phyloP scores from a whole-genome alignment of 2,888 invertebrate genomes.

The Idaea dimidiata region DNA sequence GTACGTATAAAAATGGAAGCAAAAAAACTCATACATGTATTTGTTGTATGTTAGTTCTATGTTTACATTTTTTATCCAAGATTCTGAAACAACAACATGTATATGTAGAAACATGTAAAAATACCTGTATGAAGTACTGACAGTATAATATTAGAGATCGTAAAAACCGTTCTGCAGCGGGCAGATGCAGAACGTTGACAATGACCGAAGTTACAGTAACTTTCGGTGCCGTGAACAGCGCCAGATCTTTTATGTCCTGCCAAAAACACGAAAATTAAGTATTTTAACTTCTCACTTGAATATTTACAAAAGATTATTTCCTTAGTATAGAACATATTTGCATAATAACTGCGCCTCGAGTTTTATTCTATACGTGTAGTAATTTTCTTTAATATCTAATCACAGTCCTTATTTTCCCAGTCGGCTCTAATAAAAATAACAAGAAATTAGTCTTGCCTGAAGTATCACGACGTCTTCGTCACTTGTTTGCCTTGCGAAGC shows the following conservation, averaged over 20 bases:
- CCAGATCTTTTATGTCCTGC: constrained; percentile 82
- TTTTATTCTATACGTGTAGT: no score
- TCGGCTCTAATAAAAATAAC: no score
- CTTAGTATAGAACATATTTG: no score
- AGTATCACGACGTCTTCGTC: constrained; percentile 69
- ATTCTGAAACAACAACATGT: no score
- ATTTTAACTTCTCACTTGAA: no score
- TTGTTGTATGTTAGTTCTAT: no score
- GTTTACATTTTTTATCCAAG: no score
- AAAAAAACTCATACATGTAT: no score
- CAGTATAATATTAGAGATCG: constrained; percentile 81
- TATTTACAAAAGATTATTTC: neutral
- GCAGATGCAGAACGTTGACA: constrained; percentile 74
- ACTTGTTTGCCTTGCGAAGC: constrained; percentile 65
- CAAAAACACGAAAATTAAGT: constrained; percentile 9
- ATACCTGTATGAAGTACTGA: constrained; percentile 79
- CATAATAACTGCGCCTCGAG: no score
- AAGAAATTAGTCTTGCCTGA: constrained; percentile 33
- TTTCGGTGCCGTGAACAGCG: constrained; percentile 66
- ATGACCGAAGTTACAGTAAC: constrained; percentile 64
- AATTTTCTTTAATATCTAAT: no score
- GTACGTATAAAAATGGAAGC: no score
- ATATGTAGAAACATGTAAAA: neutral
- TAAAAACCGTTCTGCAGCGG: constrained; percentile 76
- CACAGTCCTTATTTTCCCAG: no score